Evolutionary conservation across 2,113 vertebrate species (phyloP), one percentile per base, ranked within the genome.

Genomic region (Euleptes europaea): DNA sequence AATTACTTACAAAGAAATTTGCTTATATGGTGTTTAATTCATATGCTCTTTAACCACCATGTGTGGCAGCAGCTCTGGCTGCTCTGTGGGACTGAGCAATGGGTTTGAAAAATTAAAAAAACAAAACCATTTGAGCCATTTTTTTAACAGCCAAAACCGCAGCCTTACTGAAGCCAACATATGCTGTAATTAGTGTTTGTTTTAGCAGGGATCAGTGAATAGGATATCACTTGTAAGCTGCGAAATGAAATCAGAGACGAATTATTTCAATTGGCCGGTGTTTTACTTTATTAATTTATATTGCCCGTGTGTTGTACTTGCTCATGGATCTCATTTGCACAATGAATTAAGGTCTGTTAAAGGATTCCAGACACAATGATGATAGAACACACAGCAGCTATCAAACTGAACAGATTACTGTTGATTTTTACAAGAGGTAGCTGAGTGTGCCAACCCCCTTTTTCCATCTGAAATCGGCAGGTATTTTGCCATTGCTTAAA

Each of bases 1-100:
- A 97, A 97, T 97, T 96, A 96, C 96, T 96, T 97, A 95, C 94
- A 94, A 95, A 95, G 95, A 95, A 96, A 96, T 96, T 96, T 97
- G 94, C 96, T 96, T 97, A 96, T 96, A 95, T 94, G 89, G 94
- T 95, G 90, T 94, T 96, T 97, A 96, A 97, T 97, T 96, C 96
- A 96, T 95, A 96, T 83, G 94, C 94, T 96, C 94, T 96, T 97
- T 97, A 97, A 96, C 90, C 94, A 90, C 92, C 93, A 90, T 96
- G 95, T 96, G 96, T 96, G 95, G 95, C 84, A 96, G 57, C 79
- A 88, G 86, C 81, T 91, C 83, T 92, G 84, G 57, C 75, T 95
- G 95, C 92, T 93, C 89, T 88, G 79, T 88, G 82, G 86, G 84
- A 92, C 69, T 84, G 78, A 91, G 90, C 83, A 93, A 90, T 90